Base-by-base conservation (phyloP, 1,140 invertebrate species). In the Drosophila nigrodunni region DNA sequence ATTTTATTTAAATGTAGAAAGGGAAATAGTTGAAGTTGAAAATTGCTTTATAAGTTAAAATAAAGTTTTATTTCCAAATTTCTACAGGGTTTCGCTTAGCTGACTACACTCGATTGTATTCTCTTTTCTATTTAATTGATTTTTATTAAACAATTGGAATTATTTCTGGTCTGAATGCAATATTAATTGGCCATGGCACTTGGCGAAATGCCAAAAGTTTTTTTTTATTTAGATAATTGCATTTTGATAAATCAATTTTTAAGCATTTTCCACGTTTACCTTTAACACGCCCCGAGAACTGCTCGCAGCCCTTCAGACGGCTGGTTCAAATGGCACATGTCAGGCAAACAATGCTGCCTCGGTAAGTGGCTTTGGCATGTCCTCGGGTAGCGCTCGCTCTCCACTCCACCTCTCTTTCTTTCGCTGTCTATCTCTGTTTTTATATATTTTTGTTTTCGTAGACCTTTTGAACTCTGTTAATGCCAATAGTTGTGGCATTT, bases 401-500 rank as follows among this genome's bases (percentile, higher is more conserved):
- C 37, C 2, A 21, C 37, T 39, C 7, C 10, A 15, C 15, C 8
- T 39, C 37, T 10, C 37, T 39, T 7, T 47, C 46, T 21, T 7
- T 47, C 46, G 11, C 25, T 6, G 4, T 30, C 25, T 30, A 4
- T 30, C 3, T 6, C 0, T 30, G 25, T 30, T 30, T 6, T 30
- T 30, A 5, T 30, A 4, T 2, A 2, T 30, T 30, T 50, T 30
- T 25, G 0, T 43, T 43, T 41, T 11, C 47, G 4, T 4, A 25
- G 7, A 50, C 47, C 47, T 50, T 25, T 46, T 11, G 43, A 25
- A 34, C n/a, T 15, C 34, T 60, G 15, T 44, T 21, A 49, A 61
- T 61, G 46, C 59, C 10, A 61, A 61, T 47, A 61, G 59, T 49
- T 61, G n/a, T n/a, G 30, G 34, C 44, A 46, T 37, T 61, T 61